Evolutionary conservation across 1,140 invertebrate genomes (phyloP).

Genomic region (Pseudomyrmex dendroicus): DNA sequence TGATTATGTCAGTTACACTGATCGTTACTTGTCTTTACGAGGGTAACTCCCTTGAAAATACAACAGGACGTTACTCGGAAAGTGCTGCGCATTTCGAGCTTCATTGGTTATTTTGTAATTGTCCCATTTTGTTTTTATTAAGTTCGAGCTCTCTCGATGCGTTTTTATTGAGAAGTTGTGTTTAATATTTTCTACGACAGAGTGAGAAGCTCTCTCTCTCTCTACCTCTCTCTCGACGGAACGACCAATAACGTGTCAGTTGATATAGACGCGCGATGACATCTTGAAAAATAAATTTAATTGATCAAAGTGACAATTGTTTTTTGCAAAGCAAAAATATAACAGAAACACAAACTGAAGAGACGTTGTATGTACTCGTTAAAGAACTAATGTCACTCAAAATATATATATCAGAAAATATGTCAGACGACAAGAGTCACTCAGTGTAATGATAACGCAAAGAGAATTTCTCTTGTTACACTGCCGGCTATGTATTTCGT

Average conservation of each 20-base stretch:
- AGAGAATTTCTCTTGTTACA: slow-evolving; percentile 41
- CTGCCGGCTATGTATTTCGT: neutral
- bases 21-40: slow-evolving; percentile 50
- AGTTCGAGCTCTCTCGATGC: neutral
- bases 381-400: neutral
- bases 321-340: neutral
- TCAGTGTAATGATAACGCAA: slow-evolving; percentile 13
- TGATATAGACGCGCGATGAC: neutral
- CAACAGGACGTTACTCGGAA: slow-evolving; percentile 28
- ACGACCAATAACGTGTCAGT: neutral
- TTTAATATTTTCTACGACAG: too few relatives aligned
- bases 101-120: slow-evolving; percentile 13
- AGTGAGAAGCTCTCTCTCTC: too few relatives aligned
- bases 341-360: neutral
- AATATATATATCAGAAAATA: neutral
- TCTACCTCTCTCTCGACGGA: too few relatives aligned
- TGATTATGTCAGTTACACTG: slow-evolving; percentile 58
- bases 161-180: neutral
- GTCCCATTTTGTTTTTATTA: slow-evolving; percentile 17
- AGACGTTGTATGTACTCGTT: neutral
- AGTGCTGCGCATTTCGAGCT: neutral
- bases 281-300: neutral
- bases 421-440: slow-evolving; percentile 18
- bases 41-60: slow-evolving; percentile 17
- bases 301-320: too few relatives aligned